Percentiles rank a stretch among this genome's conserved stretches.
These are phyloP conservation scores for Siphonodentalium dalli DNA, from an alignment of 2,888 invertebrate genomes.

Conservation along the genomic window DNA sequence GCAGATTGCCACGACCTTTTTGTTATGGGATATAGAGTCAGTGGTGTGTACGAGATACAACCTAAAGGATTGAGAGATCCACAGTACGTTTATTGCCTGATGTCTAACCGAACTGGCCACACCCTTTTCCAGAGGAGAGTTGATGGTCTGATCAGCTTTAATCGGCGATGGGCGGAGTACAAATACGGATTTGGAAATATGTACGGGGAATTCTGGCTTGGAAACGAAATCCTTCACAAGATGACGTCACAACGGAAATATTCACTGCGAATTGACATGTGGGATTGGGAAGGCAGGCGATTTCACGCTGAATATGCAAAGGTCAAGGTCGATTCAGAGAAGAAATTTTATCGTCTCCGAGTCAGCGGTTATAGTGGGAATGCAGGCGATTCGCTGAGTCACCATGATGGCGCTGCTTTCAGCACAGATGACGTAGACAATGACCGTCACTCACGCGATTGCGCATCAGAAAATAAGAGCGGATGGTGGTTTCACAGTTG, in stretches of 20 bases:
- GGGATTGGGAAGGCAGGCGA: constrained; percentile 62
- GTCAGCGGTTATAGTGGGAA: constrained; percentile 48
- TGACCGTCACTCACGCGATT: constrained; percentile 57
- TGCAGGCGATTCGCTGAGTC: constrained; percentile 60
- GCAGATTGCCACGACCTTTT: constrained; percentile 61
- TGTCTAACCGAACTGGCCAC: constrained; percentile 56
- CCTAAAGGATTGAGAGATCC: constrained; percentile 34
- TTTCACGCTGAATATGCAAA: constrained; percentile 54
- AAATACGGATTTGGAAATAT: constrained; percentile 61
- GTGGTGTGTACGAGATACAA: constrained; percentile 54
- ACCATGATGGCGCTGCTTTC: constrained; percentile 61
- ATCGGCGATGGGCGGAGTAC: constrained; percentile 60
- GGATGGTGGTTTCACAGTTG: constrained; percentile 64
- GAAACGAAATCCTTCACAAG: constrained; percentile 52
- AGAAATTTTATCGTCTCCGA: constrained; percentile 47
- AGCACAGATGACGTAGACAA: constrained; percentile 63
- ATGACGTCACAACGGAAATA: constrained; percentile 50
- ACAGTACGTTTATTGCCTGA: constrained; percentile 57
- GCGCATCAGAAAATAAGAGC: constrained; percentile 59
- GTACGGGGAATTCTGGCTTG: constrained; percentile 62
- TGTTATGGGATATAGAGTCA: constrained; percentile 41
- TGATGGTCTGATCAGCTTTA: constrained; percentile 55
- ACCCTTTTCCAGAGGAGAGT: constrained; percentile 55
- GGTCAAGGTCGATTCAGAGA: constrained; percentile 51
- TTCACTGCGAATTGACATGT: constrained; percentile 59